Evolutionary conservation across 2,113 vertebrate species (phyloP), one percentile per base, ranked within the genome.

Genomic region (Dipodomys spectabilis): DNA sequence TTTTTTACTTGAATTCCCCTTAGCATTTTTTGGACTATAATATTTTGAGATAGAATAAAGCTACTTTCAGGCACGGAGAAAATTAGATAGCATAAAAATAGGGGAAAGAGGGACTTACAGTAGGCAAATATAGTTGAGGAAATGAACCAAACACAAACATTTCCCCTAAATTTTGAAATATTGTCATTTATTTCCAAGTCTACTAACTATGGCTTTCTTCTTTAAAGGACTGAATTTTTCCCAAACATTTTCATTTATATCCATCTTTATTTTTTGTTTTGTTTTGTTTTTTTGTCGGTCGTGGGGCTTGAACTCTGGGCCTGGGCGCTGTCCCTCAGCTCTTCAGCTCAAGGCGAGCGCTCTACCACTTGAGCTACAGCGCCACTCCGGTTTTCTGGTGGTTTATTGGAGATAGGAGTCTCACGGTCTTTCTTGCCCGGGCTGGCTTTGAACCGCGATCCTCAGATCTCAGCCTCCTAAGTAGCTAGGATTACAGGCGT

Each of bases 1-100:
- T 94, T 95, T 97, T 97, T 97, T 97, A 28, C 78, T 95, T 97
- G 95, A 97, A 97, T 97, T 97, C 91, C 88, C 86, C 92, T 97
- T 92, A 91, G 86, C 95, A 84, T 84, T 95, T 88, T 96, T 97
- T 94, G 84, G 92, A 96, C 94, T 94, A 83, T 92, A 96, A 97
- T 57, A 96, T 92, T 97, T 98, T 96, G 83, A 96, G 65, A 92
- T 88, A 96, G 95, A 97, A 96, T 95, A 95, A 97, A 98, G 94
- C 87, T 94, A 95, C 95, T 97, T 97, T 96, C 95, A 97, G 90
- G 91, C 95, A 97, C 69, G 65, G 44, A 95, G 94, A 97, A 94
- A 96, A 96, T 78, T 82, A 96, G 95, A 94, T 62, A 92, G 79
- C 95, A 89, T 69, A 39, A 74, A 86, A 82, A 80, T 81, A 91